Evolutionary conservation across 2,888 invertebrate genomes (phyloP).

Genomic region (Corbicula japonica): DNA sequence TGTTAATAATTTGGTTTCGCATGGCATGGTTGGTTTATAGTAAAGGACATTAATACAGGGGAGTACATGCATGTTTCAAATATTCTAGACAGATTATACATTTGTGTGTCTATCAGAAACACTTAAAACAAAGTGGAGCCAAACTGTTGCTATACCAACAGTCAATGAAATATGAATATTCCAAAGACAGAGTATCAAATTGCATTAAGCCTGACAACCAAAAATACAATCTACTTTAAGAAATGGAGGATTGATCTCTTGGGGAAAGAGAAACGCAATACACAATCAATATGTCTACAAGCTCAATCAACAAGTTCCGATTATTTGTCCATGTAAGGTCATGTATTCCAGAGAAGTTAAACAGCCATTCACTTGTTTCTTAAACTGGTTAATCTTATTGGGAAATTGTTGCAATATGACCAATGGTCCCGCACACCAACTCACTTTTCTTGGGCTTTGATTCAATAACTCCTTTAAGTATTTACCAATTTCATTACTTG

Average conservation of each 20-base stretch:
- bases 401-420: neutral
- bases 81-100: constrained; percentile 10
- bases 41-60: constrained; percentile 9
- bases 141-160: neutral
- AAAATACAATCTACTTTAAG: constrained; percentile 36
- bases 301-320: constrained; percentile 31
- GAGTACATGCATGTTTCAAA: neutral
- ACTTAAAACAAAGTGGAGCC: no score
- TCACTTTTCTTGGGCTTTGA: neutral
- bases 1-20: no score
- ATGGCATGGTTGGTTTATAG: no score
- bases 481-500: neutral
- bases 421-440: neutral
- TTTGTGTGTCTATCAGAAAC: constrained; percentile 16
- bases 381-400: neutral
- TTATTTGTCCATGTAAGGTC: constrained; percentile 9
- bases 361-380: neutral
- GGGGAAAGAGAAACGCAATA: constrained; percentile 9
- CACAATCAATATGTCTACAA: constrained; percentile 38
- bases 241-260: constrained; percentile 27
- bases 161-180: constrained; percentile 11
- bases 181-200: constrained; percentile 20
- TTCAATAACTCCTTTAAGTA: neutral
- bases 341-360: constrained; percentile 16
- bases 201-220: constrained; percentile 26